A percentile compares a stretch with the other conserved stretches of the same genome.
Conservation (phyloP, 1,140 invertebrate genomes). For the Drosophila watanabei region DNA sequence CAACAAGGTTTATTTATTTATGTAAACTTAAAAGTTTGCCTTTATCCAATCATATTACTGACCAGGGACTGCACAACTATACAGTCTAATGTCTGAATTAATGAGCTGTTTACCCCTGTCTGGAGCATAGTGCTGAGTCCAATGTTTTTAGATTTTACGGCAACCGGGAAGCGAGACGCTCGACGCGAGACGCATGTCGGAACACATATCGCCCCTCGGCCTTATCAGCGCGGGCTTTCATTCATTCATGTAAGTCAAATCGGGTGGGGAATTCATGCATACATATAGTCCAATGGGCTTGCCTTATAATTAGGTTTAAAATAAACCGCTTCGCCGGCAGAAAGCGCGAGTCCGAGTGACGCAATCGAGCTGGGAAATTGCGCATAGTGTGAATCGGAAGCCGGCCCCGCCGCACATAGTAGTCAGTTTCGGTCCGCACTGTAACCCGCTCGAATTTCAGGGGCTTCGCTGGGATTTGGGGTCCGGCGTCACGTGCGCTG, state of each 20-base stretch:
- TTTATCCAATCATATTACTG: neutral
- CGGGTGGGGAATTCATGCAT: slow-evolving; percentile 28
- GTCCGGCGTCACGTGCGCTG: slow-evolving; percentile 26
- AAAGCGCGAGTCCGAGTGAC: slow-evolving; percentile 64
- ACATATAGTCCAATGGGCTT: slow-evolving; percentile 22
- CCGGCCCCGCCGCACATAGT: neutral
- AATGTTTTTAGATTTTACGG: slow-evolving; percentile 4
- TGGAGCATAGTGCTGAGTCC: slow-evolving; percentile 11
- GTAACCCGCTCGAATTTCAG: neutral
- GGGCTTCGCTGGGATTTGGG: slow-evolving; percentile 5
- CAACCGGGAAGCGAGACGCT: neutral
- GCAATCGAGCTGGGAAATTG: slow-evolving; percentile 61
- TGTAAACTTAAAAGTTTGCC: neutral
- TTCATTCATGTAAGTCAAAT: slow-evolving; percentile 79
- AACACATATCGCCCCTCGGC: slow-evolving; percentile 7
- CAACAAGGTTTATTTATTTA: neutral
- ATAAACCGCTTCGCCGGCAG: slow-evolving; percentile 61
- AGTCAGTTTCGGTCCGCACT: slow-evolving; percentile 11
- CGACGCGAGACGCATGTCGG: slow-evolving; percentile 3
- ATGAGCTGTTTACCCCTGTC: slow-evolving; percentile 7
- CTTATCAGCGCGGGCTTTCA: slow-evolving; percentile 66
- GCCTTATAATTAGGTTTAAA: slow-evolving; percentile 71
- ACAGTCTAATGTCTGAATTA: neutral
- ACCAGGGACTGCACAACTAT: neutral
- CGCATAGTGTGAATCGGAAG: slow-evolving; percentile 34